Evolutionary conservation across 2,888 invertebrate species (phyloP), one percentile per base, ranked within the genome.

Genomic region (Odontocerum albicorne): DNA sequence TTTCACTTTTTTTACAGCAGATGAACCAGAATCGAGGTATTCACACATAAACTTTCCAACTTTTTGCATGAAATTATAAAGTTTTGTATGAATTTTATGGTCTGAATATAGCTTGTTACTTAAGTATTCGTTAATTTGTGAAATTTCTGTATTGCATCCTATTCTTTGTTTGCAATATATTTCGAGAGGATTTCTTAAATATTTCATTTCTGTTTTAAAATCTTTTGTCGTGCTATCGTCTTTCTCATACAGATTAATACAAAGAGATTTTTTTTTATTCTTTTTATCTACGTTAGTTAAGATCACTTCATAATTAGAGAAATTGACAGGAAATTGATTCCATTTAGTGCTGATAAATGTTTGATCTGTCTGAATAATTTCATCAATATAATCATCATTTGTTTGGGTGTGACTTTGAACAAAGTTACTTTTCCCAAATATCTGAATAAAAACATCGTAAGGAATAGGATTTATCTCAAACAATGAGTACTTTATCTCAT

Each of bases 381-480:
- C 69, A 16, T 67, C 64, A 55, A 75, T 64, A 33, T 74, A 73
- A 65, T 77, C 77, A 1, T 78, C 77, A 60, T 71, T 75, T 0
- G 77, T 78, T 61, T 78, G 77, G 0, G 68, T 66, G 2, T 72
- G 70, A 8, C 66, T 67, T 67, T 78, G 77, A 0, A 66, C 71
- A 32, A 72, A 73, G 64, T 77, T 75, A 1, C 68, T 66, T 44
- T 73, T 64, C 0, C 77, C 77, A 57, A 72, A 77, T 58, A 73
- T 74, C 62, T 71, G 68, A 73, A 77, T 77, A 17, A 70, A 77
- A 43, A 74, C 63, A 47, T 78, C 77, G 55, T 78, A 78, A 0
- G 77, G 72, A 60, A 78, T 74, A 0, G 77, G 77, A 64, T 74
- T 70, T 73, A 77, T 74, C 70, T 78, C 76, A 35, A 72, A 77